Conservation (phyloP, 1,140 invertebrate genomes). For the Diabrotica undecimpunctata region DNA sequence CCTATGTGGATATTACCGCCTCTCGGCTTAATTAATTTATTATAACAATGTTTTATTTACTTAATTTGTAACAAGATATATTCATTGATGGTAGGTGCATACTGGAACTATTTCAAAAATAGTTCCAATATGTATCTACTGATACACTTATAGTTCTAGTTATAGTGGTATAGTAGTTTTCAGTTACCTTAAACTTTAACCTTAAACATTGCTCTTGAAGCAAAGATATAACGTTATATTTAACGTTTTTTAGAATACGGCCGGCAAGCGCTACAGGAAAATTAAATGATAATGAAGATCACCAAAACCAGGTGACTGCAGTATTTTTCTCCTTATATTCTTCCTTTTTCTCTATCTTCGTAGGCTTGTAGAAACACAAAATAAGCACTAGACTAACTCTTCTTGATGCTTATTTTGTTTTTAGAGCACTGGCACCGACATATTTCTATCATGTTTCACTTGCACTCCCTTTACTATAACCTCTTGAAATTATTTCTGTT, state of each 20-base stretch:
- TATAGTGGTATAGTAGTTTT: too few species aligned
- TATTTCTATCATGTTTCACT: conserved; percentile 45
- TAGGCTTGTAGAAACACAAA: conserved; percentile 36
- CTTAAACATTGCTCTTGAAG: too few species aligned
- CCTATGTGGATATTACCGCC: too few species aligned
- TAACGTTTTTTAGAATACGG: conserved; percentile 35
- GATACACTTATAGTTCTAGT: too few species aligned
- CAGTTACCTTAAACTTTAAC: too few species aligned
- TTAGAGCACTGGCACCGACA: conserved; percentile 47
- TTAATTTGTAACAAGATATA: too few species aligned
- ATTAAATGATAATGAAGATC: conserved; percentile 38
- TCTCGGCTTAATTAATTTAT: too few species aligned
- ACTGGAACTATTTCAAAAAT: too few species aligned
- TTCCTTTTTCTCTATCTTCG: conserved; percentile 27
- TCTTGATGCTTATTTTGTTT: conserved; percentile 33
- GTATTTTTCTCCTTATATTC: conserved; percentile 20
- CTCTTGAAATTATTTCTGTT: conserved; percentile 2
- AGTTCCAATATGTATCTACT: too few species aligned
- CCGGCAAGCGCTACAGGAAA: conserved; percentile 41
- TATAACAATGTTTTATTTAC: too few species aligned
- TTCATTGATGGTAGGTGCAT: too few species aligned
- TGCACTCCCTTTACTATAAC: conserved; percentile 29
- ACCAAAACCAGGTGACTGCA: conserved; percentile 42
- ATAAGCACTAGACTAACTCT: conserved; percentile 11
- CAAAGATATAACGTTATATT: too few species aligned